Evolutionary conservation across 2,113 vertebrate species (phyloP), one percentile per base, ranked within the genome.

Genomic region (Bostrychus sinensis): DNA sequence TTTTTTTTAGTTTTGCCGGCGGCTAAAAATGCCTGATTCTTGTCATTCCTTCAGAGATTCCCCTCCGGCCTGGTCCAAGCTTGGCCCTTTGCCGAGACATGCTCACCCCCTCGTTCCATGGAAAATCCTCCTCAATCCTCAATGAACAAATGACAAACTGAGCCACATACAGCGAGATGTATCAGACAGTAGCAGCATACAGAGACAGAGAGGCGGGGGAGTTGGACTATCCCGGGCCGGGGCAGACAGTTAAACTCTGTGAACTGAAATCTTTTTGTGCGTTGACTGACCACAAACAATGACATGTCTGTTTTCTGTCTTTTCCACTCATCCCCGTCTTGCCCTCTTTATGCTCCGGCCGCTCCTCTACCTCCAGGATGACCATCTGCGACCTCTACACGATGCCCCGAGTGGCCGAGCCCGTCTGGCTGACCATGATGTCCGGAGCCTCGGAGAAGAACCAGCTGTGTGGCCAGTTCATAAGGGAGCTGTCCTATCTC

Each of bases 381-480:
- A 96, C 95, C 45, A 95, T 99, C 85, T 96, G 95, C 81, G 95
- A 98, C 85, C 95, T 99, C 32, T 99, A 99, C 80, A 98, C 94
- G 2, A 98, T 98, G 97, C 97, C 97, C 3, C 93, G 97, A 10
- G 95, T 99, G 60, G 91, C 94, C 16, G 96, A 99, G 81, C 97
- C 97, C 8, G 97, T 98, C 39, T 99, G 97, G 97, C 90, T 99
- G 43, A 96, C 96, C 0, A 99, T 99, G 97, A 99, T 97, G 96
- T 98, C 97, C 0, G 95, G 95, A 10, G 91, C 89, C 1, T 93
- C 95, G 0, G 96, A 96, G 68, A 99, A 99, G 89, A 98, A 97
- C 83, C 96, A 97, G 66, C 94, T 99, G 3, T 99, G 97, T 69
- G 92, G 95, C 41, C 95, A 94, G 67, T 99, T 99, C 89, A 98